Percentiles rank a stretch among this genome's conserved stretches.
Evolutionary conservation across 2,797 vertebrate species (phyloP).

Genomic region (Schizopygopsis pylzovi): DNA sequence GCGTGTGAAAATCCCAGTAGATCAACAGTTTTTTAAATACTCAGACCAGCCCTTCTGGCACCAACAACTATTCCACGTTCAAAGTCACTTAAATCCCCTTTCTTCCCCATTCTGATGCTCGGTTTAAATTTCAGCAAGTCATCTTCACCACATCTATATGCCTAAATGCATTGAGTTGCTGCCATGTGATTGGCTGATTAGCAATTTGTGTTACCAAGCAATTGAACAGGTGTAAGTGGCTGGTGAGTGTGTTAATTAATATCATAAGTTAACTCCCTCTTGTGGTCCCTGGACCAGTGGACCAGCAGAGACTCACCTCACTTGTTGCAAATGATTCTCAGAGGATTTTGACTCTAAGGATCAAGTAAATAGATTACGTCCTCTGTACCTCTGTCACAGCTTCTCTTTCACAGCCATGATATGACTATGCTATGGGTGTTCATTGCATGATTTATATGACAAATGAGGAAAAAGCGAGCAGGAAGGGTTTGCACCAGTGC

Average conservation of each 20-base stretch:
- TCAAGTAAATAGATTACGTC: neutral
- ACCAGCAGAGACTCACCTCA: neutral
- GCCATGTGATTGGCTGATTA: too few relatives aligned
- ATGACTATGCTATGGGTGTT: constrained; percentile 5
- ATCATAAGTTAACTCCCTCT: neutral
- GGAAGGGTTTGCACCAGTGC: constrained; percentile 7
- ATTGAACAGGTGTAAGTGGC: too few relatives aligned
- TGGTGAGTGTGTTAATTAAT: neutral
- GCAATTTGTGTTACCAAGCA: too few relatives aligned
- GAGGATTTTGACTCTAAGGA: constrained; percentile 11
- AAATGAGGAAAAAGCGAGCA: neutral
- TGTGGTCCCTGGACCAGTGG: neutral
- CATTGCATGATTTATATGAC: constrained; percentile 40
- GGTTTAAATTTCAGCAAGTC: too few relatives aligned
- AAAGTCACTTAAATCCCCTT: too few relatives aligned
- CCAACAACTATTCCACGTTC: too few relatives aligned
- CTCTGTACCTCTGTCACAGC: neutral
- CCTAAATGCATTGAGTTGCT: too few relatives aligned
- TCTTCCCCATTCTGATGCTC: too few relatives aligned
- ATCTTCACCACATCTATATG: too few relatives aligned
- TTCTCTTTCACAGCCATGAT: neutral
- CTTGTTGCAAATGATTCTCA: neutral
- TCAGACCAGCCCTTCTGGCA: too few relatives aligned
- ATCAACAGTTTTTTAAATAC: too few relatives aligned
- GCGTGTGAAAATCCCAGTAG: too few relatives aligned